Evolutionary conservation across 2,797 vertebrate genomes (phyloP).

Genomic region (Gymnothorax reevesii): DNA sequence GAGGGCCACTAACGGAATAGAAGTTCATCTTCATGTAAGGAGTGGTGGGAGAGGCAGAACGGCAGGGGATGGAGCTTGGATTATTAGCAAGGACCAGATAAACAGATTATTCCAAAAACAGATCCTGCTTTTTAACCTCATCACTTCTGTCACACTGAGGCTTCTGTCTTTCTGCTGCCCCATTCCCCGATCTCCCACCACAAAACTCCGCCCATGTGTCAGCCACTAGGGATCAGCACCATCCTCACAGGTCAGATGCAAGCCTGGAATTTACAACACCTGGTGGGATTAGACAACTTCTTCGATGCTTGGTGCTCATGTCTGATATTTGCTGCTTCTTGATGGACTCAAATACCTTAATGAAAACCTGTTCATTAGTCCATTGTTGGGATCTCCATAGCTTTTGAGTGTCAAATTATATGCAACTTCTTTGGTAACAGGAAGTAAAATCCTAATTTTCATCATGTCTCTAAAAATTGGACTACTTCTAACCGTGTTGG

Average conservation of each 20-base stretch:
- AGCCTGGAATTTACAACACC: slow-evolving; percentile 45
- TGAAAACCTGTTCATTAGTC: slow-evolving; percentile 36
- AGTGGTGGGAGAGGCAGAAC: neutral
- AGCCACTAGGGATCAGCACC: slow-evolving; percentile 41
- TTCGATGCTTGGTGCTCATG: slow-evolving; percentile 18
- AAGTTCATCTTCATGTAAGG: slow-evolving; percentile 67
- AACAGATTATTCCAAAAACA: slow-evolving; percentile 86
- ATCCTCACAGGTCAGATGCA: slow-evolving; percentile 45
- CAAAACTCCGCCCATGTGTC: slow-evolving; percentile 28
- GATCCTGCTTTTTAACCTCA: slow-evolving; percentile 77
- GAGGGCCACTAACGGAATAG: slow-evolving; percentile 92
- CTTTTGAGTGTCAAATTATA: slow-evolving; percentile 31
- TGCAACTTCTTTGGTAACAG: slow-evolving; percentile 53
- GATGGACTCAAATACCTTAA: slow-evolving; percentile 42
- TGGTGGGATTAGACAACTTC: slow-evolving; percentile 41
- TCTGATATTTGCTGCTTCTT: slow-evolving; percentile 21
- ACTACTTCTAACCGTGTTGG: slow-evolving; percentile 79
- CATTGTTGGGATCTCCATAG: slow-evolving; percentile 51
- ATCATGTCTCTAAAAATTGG: slow-evolving; percentile 85
- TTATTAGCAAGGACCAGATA: slow-evolving; percentile 87
- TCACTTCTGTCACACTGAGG: slow-evolving; percentile 68
- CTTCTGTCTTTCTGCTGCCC: slow-evolving; percentile 28
- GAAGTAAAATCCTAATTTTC: slow-evolving; percentile 55
- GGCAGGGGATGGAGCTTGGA: slow-evolving; percentile 51
- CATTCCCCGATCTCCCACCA: slow-evolving; percentile 32